phyloP scores from a whole-genome alignment of 2,113 vertebrate species.

The Dermatemys mawii region DNA sequence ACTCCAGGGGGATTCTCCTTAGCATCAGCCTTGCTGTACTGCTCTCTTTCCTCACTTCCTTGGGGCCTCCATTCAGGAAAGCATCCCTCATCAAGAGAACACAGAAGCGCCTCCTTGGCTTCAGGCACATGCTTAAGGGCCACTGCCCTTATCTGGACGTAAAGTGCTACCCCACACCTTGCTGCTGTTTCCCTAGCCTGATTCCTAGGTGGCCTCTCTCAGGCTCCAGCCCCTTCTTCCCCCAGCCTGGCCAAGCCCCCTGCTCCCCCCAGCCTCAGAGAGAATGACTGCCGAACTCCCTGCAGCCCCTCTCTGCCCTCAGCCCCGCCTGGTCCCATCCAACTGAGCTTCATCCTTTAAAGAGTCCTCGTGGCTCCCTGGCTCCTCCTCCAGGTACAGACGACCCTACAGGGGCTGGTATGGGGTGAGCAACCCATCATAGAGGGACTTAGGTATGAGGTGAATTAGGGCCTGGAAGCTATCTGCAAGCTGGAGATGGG shows the following conservation, averaged over 20 bases:
- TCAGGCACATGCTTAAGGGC: background rate
- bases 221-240: background rate
- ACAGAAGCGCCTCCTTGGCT: background rate
- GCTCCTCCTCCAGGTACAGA: background rate
- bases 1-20: background rate
- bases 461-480: background rate
- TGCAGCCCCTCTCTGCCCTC: background rate
- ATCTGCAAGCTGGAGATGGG: background rate
- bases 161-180: background rate
- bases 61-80: rapidly evolving
- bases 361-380: background rate
- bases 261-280: background rate
- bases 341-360: background rate
- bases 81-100: background rate
- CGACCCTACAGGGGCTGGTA: background rate
- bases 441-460: background rate
- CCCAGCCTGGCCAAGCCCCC: background rate
- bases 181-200: background rate
- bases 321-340: background rate
- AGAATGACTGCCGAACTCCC: background rate
- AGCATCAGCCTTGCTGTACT: rapidly evolving
- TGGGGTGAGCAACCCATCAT: background rate
- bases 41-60: background rate
- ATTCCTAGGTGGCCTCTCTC: background rate
- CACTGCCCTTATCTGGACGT: background rate